Evolutionary conservation across 2,888 invertebrate species (phyloP), one percentile per base, ranked within the genome.

Genomic region (Uropetala carovei): DNA sequence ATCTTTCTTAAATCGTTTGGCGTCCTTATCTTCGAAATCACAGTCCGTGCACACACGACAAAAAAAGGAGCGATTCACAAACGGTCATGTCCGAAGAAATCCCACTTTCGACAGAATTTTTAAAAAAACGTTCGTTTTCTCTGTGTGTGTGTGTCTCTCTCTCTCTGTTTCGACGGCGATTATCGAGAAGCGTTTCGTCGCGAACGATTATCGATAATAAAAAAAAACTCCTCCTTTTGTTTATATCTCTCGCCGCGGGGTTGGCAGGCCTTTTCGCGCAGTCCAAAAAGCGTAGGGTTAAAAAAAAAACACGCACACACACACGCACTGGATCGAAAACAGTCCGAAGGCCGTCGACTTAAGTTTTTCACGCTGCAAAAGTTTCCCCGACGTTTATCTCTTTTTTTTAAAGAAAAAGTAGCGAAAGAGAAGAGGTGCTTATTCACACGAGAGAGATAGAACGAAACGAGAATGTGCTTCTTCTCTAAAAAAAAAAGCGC

Each of bases 41-140:
- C 89, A n/a, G 64, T 64, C 43, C n/a, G n/a, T 64, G 89, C 43
- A 89, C 30, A 43, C 59, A 60, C 86, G 60, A 86, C 30, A 86
- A 86, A 86, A 58, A 60, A 60, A 14, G 18, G 59, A 60, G 30
- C 30, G 60, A 43, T 68, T 64, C 64, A 18, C n/a, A 60, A 13
- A n/a, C 30, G 89, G 43, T 64, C 64, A 68, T 89, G 43, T 30
- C 30, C n/a, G 13, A 16, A 30, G 13, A 16, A 30, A 22, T 86
- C 27, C 18, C 57, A 86, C 86, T 60, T 14, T 16, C 60, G 60
- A 59, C 30, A 86, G 30, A 60, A 59, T 18, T n/a, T n/a, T n/a
- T n/a, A 56, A 18, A 10, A 27, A 11, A 14, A n/a, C 11, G 56
- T 9, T 43, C n/a, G 56, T 83, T 83, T n/a, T n/a, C n/a, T n/a